These are phyloP conservation scores for Asbolus verrucosus DNA, from an alignment of 1,140 invertebrate species.

Conservation along the genomic window DNA sequence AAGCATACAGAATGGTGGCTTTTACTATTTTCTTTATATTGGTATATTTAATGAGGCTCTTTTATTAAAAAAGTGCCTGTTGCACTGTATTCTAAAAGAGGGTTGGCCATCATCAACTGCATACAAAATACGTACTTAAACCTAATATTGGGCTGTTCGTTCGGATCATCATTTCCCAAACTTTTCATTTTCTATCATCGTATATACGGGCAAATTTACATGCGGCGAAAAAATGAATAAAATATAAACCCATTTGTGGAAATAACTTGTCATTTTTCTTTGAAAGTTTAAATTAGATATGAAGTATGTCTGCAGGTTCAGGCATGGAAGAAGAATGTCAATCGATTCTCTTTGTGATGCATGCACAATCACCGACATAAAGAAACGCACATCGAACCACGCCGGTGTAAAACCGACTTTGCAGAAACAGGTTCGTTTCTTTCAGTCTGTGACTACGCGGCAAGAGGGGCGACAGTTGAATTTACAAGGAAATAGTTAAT, in stretches of 20 bases:
- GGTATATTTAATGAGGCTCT: neutral
- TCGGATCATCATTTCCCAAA: neutral
- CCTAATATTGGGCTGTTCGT: neutral
- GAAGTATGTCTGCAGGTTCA: neutral
- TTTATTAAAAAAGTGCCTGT: constrained; percentile 14
- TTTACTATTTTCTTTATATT: neutral
- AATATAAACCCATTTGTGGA: constrained; percentile 7
- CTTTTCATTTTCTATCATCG: neutral
- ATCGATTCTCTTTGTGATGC: no score
- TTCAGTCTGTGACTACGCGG: neutral
- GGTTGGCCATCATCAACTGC: neutral
- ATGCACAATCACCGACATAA: no score
- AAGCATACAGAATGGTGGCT: constrained; percentile 2
- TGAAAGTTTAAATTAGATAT: constrained; percentile 18
- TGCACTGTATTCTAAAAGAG: constrained; percentile 4
- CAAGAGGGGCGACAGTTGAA: neutral
- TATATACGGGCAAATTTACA: neutral
- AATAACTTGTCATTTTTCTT: constrained; percentile 14
- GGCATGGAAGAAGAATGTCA: neutral
- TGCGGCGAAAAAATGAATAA: constrained; percentile 4
- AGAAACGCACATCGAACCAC: no score
- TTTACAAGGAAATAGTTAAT: no score
- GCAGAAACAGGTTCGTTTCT: neutral
- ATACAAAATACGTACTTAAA: constrained; percentile 12
- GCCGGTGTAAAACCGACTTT: no score